Base-by-base conservation (phyloP, 2,113 vertebrate genomes). In the Dipodomys stephensi region DNA sequence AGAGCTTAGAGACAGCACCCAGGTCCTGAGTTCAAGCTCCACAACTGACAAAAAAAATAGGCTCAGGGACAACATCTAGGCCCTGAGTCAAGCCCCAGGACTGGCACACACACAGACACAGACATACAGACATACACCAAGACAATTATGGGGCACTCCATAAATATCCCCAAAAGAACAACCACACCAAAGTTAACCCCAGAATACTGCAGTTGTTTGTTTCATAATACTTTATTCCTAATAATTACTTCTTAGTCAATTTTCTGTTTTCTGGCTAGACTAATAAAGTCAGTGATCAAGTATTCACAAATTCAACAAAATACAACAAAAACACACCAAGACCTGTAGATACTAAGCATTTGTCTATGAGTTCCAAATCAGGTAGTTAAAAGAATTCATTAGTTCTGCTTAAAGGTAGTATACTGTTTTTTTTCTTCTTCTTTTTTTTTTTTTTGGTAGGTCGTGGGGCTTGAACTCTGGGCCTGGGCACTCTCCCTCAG, bases 241-340 rank as follows among this genome's bases (percentile, higher is more conserved):
- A 46, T 91, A 35, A 19, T 87, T 78, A 80, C 35, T 80, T 77
- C 88, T 93, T 46, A 68, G 60, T 64, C 76, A 25, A 77, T 84
- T 32, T 93, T 82, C 65, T 87, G 5, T 90, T 53, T 93, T 93
- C 78, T 87, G 67, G 20, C 25, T 68, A 72, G 15, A 95, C 22
- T 44, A 72, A 87, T 32, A 53, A 72, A 84, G 27, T 88, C 46
- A 49, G 46, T 74, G 60, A 81, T 0, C 57, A 16, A 90, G 69
- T 16, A 80, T 30, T 30, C 16, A 30, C 3, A 3, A 22, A 80
- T 27, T 35, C 69, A 86, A 6, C 73, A 80, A 90, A 84, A 91
- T 6, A 87, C 44, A 73, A 32, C 44, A 71, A 80, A 90, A 84
- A 91, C 4, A 87, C 44, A 73, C 46, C 44, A 71, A 69, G 44